Conservation (phyloP, 2,888 invertebrate genomes). For the Nasonia oneida region DNA sequence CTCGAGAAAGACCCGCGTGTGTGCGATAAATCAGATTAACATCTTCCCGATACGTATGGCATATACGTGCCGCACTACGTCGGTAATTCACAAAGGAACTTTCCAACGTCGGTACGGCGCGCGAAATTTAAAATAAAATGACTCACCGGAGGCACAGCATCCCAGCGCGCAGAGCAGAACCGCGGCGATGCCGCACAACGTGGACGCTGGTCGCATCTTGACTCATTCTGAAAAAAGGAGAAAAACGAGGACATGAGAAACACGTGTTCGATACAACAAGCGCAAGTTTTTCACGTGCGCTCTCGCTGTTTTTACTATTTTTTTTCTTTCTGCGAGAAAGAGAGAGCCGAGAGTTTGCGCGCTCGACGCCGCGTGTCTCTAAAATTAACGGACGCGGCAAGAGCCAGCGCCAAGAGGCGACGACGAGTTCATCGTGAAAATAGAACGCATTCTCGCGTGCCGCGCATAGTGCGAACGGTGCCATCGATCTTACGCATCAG, state of each 20-base stretch:
- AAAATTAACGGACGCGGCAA: constrained; percentile 54
- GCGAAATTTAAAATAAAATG: background rate
- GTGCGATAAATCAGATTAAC: background rate
- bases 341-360: background rate
- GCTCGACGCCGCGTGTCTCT: background rate
- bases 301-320: background rate
- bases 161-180: constrained; percentile 69
- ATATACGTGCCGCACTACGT: background rate
- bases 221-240: constrained; percentile 76
- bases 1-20: background rate
- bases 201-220: constrained; percentile 76
- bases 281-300: constrained; percentile 38
- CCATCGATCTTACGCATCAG: constrained; percentile 33
- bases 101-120: background rate
- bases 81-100: constrained; percentile 15
- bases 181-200: constrained; percentile 72
- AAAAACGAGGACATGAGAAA: background rate
- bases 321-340: constrained; percentile 3
- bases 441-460: constrained; percentile 74
- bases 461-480: constrained; percentile 64
- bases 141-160: constrained; percentile 72
- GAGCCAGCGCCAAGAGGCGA: constrained; percentile 51
- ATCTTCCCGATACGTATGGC: background rate
- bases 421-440: constrained; percentile 74
- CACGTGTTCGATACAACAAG: constrained; percentile 2